Evolutionary conservation across 1,140 invertebrate genomes (phyloP), one percentile per base, ranked within the genome.

Genomic region (Lepidurus packardi): DNA sequence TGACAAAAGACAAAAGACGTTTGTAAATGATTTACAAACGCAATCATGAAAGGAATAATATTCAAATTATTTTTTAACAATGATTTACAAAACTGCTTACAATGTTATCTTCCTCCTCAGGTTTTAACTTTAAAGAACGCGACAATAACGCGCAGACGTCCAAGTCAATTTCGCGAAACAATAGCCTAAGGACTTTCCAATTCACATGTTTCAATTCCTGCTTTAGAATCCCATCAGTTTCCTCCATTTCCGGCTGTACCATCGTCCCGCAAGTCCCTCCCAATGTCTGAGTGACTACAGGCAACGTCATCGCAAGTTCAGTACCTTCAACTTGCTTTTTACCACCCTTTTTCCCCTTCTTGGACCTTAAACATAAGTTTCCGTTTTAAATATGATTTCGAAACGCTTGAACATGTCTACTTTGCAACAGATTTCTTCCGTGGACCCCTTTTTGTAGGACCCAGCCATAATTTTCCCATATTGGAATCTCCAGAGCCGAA

Each of bases 131-230:
- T 43, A 89, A 82, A 9, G 86, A 86, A 80, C 87, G 85, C 75
- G 85, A 86, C 24, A 89, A 79, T 73, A 89, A 78, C 43, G 85
- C 77, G 74, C 88, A 83, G 43, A 88, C 83, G 81, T 88, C 86
- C 9, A 86, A 85, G 81, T 89, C 87, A 47, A 89, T 83, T 80
- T 88, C 86, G 79, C 88, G 81, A 79, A 86, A 85, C 65, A 82
- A n/a, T 16, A n/a, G 16, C 21, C 53, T 65, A 13, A 65, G 53
- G 21, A 65, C 16, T 16, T 65, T 65, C 53, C 53, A 65, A 21
- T 65, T 65, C 53, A 65, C 16, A 65, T 1, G 0, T 21, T 65
- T 65, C 21, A 65, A 9, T 11, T 65, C 53, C 6, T 16, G 53
- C 3, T 65, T 65, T 4, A 16, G 0, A 21, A 9, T 13, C 5